phyloP scores from a whole-genome alignment of 2,888 invertebrate species.

The Argyresthia albistria region DNA sequence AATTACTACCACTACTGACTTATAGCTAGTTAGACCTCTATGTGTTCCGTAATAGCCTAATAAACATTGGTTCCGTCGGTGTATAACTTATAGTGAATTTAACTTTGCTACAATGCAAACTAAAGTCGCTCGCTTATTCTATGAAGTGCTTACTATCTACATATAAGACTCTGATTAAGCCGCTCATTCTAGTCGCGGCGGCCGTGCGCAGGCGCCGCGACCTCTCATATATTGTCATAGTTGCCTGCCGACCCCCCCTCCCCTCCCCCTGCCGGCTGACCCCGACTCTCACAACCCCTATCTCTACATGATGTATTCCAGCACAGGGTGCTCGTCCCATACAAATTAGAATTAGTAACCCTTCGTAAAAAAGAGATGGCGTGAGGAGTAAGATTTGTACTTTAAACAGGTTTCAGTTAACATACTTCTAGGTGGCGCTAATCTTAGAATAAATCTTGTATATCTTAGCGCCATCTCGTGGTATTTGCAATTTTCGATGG shows the following conservation, averaged over 20 bases:
- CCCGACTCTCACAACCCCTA: neutral
- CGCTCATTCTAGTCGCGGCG: constrained; percentile 30
- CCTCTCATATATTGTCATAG: constrained; percentile 2
- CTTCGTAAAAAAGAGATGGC: no score
- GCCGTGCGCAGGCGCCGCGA: constrained; percentile 8
- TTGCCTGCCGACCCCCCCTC: neutral
- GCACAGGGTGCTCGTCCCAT: no score
- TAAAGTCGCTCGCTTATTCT: constrained; percentile 43
- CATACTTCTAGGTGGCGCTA: no score
- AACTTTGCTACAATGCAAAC: constrained; percentile 41
- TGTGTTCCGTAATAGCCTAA: constrained; percentile 37
- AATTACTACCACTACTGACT: constrained; percentile 23
- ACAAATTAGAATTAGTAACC: no score
- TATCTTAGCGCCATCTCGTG: no score
- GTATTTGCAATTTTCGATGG: no score
- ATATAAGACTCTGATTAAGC: constrained; percentile 38
- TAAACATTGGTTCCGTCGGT: constrained; percentile 55
- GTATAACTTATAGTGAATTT: constrained; percentile 18
- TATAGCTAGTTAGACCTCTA: constrained; percentile 44
- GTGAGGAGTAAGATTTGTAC: no score
- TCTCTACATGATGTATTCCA: neutral
- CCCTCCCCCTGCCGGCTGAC: neutral
- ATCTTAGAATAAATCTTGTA: no score
- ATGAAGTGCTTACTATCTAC: constrained; percentile 33
- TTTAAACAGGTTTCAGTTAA: no score